These are phyloP conservation scores for Drosophila micromelanica DNA, from an alignment of 1,140 invertebrate species.

Conservation along the genomic window DNA sequence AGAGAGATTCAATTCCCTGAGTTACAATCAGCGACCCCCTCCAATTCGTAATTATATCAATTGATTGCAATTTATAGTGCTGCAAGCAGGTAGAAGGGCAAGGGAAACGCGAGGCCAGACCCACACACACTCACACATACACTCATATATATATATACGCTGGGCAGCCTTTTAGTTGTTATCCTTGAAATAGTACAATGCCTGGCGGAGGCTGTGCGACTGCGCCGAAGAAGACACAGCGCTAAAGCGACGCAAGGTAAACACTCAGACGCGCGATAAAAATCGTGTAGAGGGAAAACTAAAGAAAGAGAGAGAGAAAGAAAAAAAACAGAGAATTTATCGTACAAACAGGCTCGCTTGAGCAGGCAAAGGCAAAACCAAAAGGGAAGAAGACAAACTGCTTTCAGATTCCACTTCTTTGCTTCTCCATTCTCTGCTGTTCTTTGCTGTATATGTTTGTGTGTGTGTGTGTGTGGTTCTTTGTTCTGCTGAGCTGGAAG, in stretches of 20 bases:
- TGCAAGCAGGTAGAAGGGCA: constrained; percentile 34
- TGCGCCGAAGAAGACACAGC: constrained; percentile 27
- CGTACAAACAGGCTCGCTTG: constrained; percentile 53
- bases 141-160: constrained; percentile 1
- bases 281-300: constrained; percentile 45
- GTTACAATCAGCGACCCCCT: constrained; percentile 26
- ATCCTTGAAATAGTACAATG: constrained; percentile 83
- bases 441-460: constrained; percentile 7
- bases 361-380: constrained; percentile 38
- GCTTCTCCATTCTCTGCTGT: constrained; percentile 29
- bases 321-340: constrained; percentile 23
- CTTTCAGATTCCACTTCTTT: constrained; percentile 80
- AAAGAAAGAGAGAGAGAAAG: constrained; percentile 16
- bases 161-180: constrained; percentile 62
- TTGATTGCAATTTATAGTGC: constrained; percentile 81
- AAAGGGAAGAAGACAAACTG: constrained; percentile 78
- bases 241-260: constrained; percentile 42
- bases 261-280: constrained; percentile 60
- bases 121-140: constrained; percentile 13
- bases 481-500: constrained; percentile 57
- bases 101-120: constrained; percentile 27
- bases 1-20: constrained; percentile 23
- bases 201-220: constrained; percentile 67
- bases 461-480: constrained; percentile 41
- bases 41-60: constrained; percentile 68